phyloP scores from a whole-genome alignment of 2,113 vertebrate species.

The Artemisiospiza belli region DNA sequence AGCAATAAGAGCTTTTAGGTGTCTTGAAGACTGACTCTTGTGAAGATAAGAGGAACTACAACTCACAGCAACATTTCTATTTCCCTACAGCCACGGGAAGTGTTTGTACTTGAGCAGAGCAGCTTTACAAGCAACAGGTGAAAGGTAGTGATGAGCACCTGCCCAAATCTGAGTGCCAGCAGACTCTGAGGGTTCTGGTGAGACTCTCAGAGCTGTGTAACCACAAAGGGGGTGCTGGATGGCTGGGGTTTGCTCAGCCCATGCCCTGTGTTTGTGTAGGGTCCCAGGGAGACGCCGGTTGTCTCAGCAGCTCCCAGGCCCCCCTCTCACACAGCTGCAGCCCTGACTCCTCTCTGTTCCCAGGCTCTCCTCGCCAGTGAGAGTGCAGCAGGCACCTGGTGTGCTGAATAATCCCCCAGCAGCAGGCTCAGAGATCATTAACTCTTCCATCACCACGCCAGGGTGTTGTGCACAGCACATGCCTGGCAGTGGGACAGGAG shows the following conservation, averaged over 20 bases:
- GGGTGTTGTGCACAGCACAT: neutral
- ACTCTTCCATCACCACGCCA: neutral
- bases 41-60: neutral
- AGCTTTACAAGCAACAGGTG: neutral
- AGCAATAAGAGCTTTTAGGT: neutral
- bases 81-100: neutral
- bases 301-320: slow-evolving; percentile 32
- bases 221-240: neutral
- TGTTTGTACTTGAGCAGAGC: neutral
- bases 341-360: slow-evolving; percentile 49
- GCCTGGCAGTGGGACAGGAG: neutral
- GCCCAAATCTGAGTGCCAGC: neutral
- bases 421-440: neutral
- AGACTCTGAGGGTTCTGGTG: neutral
- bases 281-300: neutral
- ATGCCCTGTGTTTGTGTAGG: neutral
- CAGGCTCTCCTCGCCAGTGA: slow-evolving; percentile 44
- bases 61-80: neutral
- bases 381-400: slow-evolving; percentile 60
- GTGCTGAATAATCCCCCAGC: slow-evolving; percentile 57
- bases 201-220: neutral
- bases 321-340: slow-evolving; percentile 50
- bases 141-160: neutral
- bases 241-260: neutral
- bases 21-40: neutral